Conservation (phyloP, 2,797 vertebrate genomes). For the Syncerus caffer region DNA sequence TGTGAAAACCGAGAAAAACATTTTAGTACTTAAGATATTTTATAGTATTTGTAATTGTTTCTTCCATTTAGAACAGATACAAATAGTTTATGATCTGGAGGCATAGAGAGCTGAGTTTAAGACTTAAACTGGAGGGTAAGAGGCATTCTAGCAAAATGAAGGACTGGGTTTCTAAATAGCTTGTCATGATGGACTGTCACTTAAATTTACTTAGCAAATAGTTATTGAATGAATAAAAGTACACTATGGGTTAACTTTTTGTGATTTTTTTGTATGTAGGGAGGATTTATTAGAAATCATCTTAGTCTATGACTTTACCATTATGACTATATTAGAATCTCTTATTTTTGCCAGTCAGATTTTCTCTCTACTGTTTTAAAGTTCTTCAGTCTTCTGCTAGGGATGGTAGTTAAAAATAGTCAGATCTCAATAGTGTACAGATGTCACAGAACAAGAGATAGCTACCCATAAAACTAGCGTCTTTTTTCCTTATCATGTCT, state of each 20-base stretch:
- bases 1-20: neutral
- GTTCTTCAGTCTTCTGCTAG: neutral
- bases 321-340: neutral
- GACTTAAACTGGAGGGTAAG: neutral
- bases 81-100: neutral
- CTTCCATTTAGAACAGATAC: neutral
- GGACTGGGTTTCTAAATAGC: neutral
- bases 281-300: neutral
- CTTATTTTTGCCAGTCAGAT: neutral
- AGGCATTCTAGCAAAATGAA: constrained; percentile 10
- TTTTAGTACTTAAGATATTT: neutral
- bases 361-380: neutral
- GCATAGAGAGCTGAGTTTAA: neutral
- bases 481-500: neutral
- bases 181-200: neutral
- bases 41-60: neutral
- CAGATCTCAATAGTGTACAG: neutral
- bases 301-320: neutral
- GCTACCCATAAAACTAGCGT: neutral
- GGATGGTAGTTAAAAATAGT: neutral
- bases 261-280: neutral
- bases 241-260: neutral
- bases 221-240: constrained; percentile 10
- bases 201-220: neutral
- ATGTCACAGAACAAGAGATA: constrained; percentile 20